Evolutionary conservation across 2,888 invertebrate genomes (phyloP).

Genomic region (Rhodophaea formosa): DNA sequence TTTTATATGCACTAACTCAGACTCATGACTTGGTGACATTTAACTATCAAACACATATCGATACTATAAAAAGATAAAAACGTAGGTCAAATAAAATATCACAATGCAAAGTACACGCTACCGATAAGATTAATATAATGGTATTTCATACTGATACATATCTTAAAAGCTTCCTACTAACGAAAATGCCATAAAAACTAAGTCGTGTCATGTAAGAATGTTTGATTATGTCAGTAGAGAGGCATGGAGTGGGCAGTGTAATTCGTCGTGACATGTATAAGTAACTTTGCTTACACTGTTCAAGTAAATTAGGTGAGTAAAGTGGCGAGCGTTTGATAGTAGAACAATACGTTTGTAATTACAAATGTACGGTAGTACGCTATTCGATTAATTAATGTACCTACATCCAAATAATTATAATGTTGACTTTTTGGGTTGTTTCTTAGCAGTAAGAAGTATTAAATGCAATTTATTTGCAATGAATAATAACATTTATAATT

Average conservation of each 20-base stretch:
- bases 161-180: slow-evolving; percentile 19
- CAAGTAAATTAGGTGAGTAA: not conserved
- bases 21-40: not conserved
- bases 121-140: slow-evolving; percentile 13
- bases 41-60: not conserved
- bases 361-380: not conserved
- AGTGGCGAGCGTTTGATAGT: too few relatives aligned
- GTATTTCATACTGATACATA: slow-evolving; percentile 11
- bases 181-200: slow-evolving; percentile 17
- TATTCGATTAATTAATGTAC: too few relatives aligned
- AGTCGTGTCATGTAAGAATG: slow-evolving; percentile 26
- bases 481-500: too few relatives aligned
- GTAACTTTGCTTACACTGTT: not conserved
- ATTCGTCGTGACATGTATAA: slow-evolving; percentile 38
- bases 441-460: too few relatives aligned
- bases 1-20: not conserved
- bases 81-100: slow-evolving; percentile 1
- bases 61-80: slow-evolving; percentile 4
- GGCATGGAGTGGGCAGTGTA: slow-evolving; percentile 36
- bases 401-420: too few relatives aligned
- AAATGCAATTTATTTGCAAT: too few relatives aligned
- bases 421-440: too few relatives aligned
- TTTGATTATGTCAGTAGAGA: slow-evolving; percentile 37
- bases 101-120: not conserved
- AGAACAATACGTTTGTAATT: too few relatives aligned